Evolutionary conservation across 2,797 vertebrate genomes (phyloP), one percentile per base, ranked within the genome.

Genomic region (Siniperca scherzeri): DNA sequence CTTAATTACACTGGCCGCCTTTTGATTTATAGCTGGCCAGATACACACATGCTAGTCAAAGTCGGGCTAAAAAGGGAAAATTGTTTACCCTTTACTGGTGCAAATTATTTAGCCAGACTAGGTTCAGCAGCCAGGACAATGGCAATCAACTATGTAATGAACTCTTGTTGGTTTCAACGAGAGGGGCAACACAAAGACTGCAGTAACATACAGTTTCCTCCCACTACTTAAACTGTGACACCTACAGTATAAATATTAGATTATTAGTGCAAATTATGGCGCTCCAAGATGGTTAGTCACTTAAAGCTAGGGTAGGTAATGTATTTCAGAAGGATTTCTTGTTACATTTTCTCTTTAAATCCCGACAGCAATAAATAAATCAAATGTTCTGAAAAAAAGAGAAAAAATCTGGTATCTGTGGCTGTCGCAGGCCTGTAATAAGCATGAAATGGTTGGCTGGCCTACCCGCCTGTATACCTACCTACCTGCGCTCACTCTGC

Each of bases 21-120:
- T 96, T 96, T 97, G 95, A 97, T 97, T 97, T 95, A 96, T 96
- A 94, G 95, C 88, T 70, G 85, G 92, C 91, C 86, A 89, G 90
- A 93, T 83, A 89, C 92, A 93, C 91, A 93, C 95, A 93, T 87
- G 91, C 87, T 91, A 87, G 88, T 91, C 90, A 91, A 89, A 91
- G 85, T 75, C 40, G 4, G 80, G 81, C 79, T 87, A 83, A 92
- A 90, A 89, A 86, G 81, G 82, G 77, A 83, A 85, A 85, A 82
- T 53, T 77, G 81, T 91, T 87, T 85, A 78, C 77, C 71, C 75
- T 88, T 87, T 86, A 77, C 83, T 66, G 70, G 73, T 74, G 78
- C 74, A 84, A 78, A 91, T 91, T 76, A 90, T 92, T 92, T 90
- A 84, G 65, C 77, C 50, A 72, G 85, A 69, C 75, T 42, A 61